Evolutionary conservation across 2,797 vertebrate species (phyloP).

Genomic region (Eulemur coronatus): DNA sequence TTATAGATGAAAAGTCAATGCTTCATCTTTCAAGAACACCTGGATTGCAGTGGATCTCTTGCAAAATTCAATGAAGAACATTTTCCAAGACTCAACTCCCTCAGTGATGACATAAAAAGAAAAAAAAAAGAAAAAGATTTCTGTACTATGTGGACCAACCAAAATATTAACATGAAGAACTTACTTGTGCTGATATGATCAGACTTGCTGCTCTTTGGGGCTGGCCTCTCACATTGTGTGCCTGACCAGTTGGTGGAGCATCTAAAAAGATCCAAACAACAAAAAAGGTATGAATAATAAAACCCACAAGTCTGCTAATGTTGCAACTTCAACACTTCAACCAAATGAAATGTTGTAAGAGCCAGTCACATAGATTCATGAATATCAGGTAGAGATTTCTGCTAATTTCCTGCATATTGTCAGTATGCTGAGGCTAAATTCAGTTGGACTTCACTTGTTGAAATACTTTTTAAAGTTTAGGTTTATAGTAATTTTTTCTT

Average conservation of each 20-base stretch:
- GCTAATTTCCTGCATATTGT: neutral
- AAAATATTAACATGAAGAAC: constrained; percentile 74
- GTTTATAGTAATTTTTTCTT: neutral
- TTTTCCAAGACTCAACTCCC: neutral
- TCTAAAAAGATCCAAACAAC: constrained; percentile 89
- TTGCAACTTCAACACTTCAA: constrained; percentile 46
- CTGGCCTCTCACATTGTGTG: constrained; percentile 98
- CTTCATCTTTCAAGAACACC: neutral
- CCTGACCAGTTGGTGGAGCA: constrained; percentile 99
- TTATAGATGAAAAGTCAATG: neutral
- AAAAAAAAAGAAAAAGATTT: neutral
- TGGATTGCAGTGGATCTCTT: neutral
- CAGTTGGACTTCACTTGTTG: neutral
- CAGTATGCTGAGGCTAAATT: neutral
- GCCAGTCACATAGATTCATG: constrained; percentile 41
- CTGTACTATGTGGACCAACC: neutral
- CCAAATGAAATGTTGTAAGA: constrained; percentile 58
- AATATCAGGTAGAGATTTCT: constrained; percentile 18
- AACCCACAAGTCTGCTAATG: constrained; percentile 46
- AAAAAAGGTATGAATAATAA: constrained; percentile 65
- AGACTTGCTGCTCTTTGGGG: constrained; percentile 98
- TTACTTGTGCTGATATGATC: constrained; percentile 96
- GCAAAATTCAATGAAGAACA: neutral
- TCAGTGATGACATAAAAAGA: neutral
- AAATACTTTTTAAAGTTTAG: neutral